A percentile compares a stretch with the other conserved stretches of the same genome.
These are phyloP conservation scores for Hycleus phaleratus DNA, from an alignment of 1,140 invertebrate species.

Conservation along the genomic window DNA sequence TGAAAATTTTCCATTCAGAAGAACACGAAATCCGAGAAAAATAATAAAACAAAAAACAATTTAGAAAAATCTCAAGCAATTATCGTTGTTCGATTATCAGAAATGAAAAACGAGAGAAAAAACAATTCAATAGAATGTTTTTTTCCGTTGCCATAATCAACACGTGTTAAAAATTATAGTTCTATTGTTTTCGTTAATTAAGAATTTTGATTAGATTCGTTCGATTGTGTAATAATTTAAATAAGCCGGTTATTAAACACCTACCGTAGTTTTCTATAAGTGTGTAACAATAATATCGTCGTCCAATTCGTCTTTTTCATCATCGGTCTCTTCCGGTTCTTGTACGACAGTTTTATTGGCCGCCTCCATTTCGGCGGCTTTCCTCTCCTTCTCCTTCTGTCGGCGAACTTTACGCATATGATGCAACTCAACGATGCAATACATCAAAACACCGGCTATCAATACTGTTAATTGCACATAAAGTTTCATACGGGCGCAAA, in stretches of 20 bases:
- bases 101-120: too few relatives aligned
- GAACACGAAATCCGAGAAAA: too few relatives aligned
- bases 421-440: slow-evolving; percentile 73
- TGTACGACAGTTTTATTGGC: slow-evolving; percentile 41
- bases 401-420: slow-evolving; percentile 65
- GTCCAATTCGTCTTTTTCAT: slow-evolving; percentile 76
- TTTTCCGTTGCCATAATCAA: too few relatives aligned
- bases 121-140: too few relatives aligned
- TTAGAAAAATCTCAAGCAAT: too few relatives aligned
- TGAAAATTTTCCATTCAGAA: too few relatives aligned
- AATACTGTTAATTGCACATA: slow-evolving; percentile 79
- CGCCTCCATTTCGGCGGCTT: slow-evolving; percentile 51
- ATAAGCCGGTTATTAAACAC: neutral
- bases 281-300: slow-evolving; percentile 79
- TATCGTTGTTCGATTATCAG: too few relatives aligned
- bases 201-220: too few relatives aligned
- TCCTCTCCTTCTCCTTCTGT: slow-evolving; percentile 64
- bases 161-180: too few relatives aligned
- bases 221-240: too few relatives aligned
- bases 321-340: slow-evolving; percentile 62
- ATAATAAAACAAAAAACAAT: too few relatives aligned
- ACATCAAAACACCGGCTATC: slow-evolving; percentile 69
- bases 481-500: slow-evolving; percentile 84
- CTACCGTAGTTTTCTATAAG: slow-evolving; percentile 47
- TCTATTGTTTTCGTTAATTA: too few relatives aligned